Conservation (phyloP, 2,888 invertebrate genomes). For the Heliconius erato region DNA sequence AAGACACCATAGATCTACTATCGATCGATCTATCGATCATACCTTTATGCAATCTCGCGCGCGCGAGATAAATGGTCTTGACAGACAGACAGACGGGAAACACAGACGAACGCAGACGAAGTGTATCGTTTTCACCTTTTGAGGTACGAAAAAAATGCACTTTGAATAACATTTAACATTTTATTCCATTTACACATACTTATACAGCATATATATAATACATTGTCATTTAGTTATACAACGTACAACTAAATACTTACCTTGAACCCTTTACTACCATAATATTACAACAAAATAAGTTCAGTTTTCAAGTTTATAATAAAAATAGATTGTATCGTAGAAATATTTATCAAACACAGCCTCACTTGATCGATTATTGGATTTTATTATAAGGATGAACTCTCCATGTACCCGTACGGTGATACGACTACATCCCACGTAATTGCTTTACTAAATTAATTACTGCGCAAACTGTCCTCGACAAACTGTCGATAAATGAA, state of each 20-base stretch:
- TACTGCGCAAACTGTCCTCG: constrained; percentile 16
- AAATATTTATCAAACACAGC: neutral
- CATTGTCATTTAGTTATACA: too few species aligned
- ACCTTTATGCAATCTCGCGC: too few species aligned
- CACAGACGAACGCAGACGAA: too few species aligned
- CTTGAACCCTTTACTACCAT: too few species aligned
- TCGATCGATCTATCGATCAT: too few species aligned
- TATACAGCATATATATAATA: neutral
- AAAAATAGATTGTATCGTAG: neutral
- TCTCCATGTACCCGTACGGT: neutral
- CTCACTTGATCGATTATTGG: constrained; percentile 16
- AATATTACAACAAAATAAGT: too few species aligned
- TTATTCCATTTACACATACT: neutral
- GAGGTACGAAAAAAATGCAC: neutral
- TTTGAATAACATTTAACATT: neutral
- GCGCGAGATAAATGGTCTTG: too few species aligned
- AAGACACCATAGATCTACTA: too few species aligned
- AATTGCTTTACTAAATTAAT: constrained; percentile 38
- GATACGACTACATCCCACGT: constrained; percentile 26
- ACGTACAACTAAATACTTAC: too few species aligned
- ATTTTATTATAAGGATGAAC: constrained; percentile 12
- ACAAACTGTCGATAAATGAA: constrained; percentile 17
- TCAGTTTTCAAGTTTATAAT: neutral
- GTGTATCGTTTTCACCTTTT: too few species aligned
- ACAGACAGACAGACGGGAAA: too few species aligned